Conservation (phyloP, 2,797 vertebrate genomes). For the Kryptolebias ocellatus region DNA sequence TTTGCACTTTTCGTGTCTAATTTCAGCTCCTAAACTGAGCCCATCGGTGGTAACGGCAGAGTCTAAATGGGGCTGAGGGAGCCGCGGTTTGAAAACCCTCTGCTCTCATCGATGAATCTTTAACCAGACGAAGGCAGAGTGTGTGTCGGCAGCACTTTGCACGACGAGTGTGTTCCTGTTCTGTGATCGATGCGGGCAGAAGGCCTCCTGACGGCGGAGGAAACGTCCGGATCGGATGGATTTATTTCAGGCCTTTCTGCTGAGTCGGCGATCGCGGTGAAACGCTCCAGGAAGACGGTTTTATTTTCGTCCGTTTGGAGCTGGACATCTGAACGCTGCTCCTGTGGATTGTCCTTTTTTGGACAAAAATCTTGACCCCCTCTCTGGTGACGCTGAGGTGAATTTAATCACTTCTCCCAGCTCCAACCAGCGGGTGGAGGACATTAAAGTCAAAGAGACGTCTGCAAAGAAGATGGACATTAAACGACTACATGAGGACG, state of each 20-base stretch:
- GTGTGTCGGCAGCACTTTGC: background rate
- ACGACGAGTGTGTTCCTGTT: conserved; percentile 3
- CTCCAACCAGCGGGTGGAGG: too few relatives aligned
- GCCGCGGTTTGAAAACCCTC: background rate
- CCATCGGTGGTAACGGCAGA: too few relatives aligned
- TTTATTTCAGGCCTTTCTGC: conserved; percentile 42
- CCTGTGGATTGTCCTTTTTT: too few relatives aligned
- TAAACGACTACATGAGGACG: too few relatives aligned
- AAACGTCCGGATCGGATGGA: conserved; percentile 50
- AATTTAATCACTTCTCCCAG: background rate
- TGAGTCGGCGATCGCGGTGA: conserved; percentile 51
- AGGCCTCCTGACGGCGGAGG: conserved; percentile 53
- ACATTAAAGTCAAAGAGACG: too few relatives aligned
- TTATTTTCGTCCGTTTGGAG: too few relatives aligned
- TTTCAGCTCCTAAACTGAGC: too few relatives aligned
- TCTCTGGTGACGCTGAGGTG: too few relatives aligned
- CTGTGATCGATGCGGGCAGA: conserved; percentile 54
- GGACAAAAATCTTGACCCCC: too few relatives aligned
- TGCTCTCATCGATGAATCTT: conserved; percentile 21
- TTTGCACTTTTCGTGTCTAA: too few relatives aligned
- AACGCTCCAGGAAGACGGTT: background rate
- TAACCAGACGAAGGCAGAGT: conserved; percentile 26
- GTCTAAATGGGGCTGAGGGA: too few relatives aligned
- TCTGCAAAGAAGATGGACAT: background rate
- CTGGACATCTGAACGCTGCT: too few relatives aligned